phyloP scores from a whole-genome alignment of 2,888 invertebrate genomes.

The Candidula unifasciata region DNA sequence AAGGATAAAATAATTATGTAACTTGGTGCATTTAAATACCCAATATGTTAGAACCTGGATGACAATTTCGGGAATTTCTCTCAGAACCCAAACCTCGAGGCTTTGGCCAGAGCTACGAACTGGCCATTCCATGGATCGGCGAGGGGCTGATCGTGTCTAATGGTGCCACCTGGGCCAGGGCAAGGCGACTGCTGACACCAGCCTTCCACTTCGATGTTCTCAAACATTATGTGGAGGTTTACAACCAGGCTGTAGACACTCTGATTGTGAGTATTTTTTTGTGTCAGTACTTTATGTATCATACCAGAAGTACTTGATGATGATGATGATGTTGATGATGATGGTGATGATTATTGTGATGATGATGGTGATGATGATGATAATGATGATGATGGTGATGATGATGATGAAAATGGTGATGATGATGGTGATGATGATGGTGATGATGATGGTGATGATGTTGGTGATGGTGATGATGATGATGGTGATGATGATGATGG shows the following conservation, averaged over 20 bases:
- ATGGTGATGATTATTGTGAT: neutral
- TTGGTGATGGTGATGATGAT: no score
- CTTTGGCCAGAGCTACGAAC: constrained; percentile 56
- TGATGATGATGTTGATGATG: no score
- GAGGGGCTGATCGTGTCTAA: constrained; percentile 65
- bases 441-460: neutral
- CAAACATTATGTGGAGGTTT: constrained; percentile 64
- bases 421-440: neutral
- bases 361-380: neutral
- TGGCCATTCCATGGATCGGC: constrained; percentile 67
- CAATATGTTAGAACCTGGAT: no score
- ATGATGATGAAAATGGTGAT: no score
- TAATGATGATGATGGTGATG: neutral
- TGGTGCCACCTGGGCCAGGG: constrained; percentile 64
- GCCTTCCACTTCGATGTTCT: constrained; percentile 73
- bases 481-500: no score
- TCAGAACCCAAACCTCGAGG: constrained; percentile 50
- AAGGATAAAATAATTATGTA: no score
- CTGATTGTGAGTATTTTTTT: constrained; percentile 57
- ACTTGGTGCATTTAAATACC: no score
- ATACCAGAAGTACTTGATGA: no score
- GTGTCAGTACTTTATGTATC: no score
- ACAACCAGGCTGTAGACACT: constrained; percentile 63
- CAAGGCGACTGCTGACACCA: constrained; percentile 67
- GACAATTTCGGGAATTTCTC: neutral